Conservation (phyloP, 2,797 vertebrate genomes). For the Sparus aurata region DNA sequence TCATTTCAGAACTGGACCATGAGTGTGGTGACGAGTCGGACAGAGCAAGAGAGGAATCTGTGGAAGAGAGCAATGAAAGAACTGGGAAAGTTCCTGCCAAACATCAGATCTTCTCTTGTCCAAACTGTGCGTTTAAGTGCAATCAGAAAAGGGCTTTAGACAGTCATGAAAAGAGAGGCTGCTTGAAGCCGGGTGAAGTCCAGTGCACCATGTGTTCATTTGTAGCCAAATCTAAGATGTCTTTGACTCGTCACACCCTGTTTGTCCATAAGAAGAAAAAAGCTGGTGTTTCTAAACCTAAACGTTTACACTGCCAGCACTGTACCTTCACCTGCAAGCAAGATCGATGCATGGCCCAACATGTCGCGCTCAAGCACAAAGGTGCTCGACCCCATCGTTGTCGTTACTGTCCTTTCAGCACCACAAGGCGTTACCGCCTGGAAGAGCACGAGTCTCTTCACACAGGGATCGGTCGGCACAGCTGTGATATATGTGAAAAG, state of each 20-base stretch:
- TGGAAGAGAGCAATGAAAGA: not conserved
- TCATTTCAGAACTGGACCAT: slow-evolving; percentile 21
- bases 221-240: slow-evolving; percentile 80
- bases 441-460: slow-evolving; percentile 94
- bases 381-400: slow-evolving; percentile 89
- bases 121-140: slow-evolving; percentile 89
- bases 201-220: slow-evolving; percentile 88
- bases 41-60: not conserved
- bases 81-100: slow-evolving; percentile 23
- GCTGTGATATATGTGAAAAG: slow-evolving; percentile 87
- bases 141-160: slow-evolving; percentile 88
- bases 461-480: slow-evolving; percentile 92
- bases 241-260: slow-evolving; percentile 83
- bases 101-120: slow-evolving; percentile 83
- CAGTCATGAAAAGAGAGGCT: slow-evolving; percentile 89
- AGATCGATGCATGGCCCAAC: slow-evolving; percentile 88
- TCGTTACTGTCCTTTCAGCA: slow-evolving; percentile 92
- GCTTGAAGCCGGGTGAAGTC: slow-evolving; percentile 82
- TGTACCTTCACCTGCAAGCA: slow-evolving; percentile 93
- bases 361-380: slow-evolving; percentile 89
- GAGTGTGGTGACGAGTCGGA: slow-evolving; percentile 8
- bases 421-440: slow-evolving; percentile 91
- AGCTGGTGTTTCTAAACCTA: slow-evolving; percentile 10
- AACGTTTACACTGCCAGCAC: slow-evolving; percentile 83
- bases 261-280: slow-evolving; percentile 77